Conservation (phyloP, 2,797 vertebrate species). For the Labroides dimidiatus region DNA sequence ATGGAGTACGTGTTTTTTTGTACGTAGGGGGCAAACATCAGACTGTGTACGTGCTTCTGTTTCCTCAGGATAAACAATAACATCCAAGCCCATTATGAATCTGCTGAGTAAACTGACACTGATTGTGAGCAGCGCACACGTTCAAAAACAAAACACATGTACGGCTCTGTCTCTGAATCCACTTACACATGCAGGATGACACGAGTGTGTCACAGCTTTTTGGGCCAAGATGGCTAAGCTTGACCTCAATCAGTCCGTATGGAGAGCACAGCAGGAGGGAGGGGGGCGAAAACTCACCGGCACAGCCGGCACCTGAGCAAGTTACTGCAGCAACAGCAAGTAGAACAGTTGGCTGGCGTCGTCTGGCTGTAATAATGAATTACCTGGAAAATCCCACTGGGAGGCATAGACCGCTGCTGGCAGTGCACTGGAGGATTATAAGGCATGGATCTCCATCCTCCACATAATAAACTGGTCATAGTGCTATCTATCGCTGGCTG, state of each 20-base stretch:
- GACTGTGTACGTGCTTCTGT: constrained; percentile 19
- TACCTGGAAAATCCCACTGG: constrained; percentile 54
- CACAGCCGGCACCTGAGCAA: constrained; percentile 64
- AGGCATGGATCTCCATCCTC: constrained; percentile 32
- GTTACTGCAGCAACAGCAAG: constrained; percentile 58
- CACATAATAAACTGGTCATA: constrained; percentile 40
- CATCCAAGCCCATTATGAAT: constrained; percentile 60
- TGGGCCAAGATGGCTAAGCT: constrained; percentile 66
- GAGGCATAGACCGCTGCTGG: constrained; percentile 33
- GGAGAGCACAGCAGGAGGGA: constrained; percentile 36
- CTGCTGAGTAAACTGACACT: constrained; percentile 57
- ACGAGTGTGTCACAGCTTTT: constrained; percentile 49
- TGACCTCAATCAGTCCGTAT: constrained; percentile 69
- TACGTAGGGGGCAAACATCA: not conserved
- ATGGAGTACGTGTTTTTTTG: not conserved
- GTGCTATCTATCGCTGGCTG: constrained; percentile 20
- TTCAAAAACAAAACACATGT: constrained; percentile 47
- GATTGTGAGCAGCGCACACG: constrained; percentile 36
- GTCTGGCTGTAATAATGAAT: constrained; percentile 60
- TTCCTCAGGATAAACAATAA: constrained; percentile 68
- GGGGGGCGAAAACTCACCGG: constrained; percentile 26
- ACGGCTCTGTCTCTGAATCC: constrained; percentile 40
- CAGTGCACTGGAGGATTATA: constrained; percentile 24
- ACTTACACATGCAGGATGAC: constrained; percentile 40
- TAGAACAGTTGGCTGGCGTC: constrained; percentile 57